phyloP scores from a whole-genome alignment of 2,113 vertebrate species.

The Sakesphorus luctuosus region DNA sequence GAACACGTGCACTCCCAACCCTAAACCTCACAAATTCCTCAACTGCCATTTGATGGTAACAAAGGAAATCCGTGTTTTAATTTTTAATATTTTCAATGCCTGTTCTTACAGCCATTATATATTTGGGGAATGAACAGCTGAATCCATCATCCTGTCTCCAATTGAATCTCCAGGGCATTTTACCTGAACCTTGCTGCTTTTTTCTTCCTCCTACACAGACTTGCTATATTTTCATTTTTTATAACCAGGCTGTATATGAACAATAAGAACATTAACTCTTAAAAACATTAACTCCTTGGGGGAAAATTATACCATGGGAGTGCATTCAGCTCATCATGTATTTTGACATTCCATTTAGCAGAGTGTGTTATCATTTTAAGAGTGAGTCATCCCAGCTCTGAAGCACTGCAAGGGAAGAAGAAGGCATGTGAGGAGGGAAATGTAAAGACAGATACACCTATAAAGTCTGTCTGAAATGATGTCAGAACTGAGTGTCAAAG shows the following conservation, averaged over 20 bases:
- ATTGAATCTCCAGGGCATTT: not conserved
- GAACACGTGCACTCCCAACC: not conserved
- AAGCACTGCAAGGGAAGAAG: conserved; percentile 15
- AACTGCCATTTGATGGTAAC: conserved; percentile 12
- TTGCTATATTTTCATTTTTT: not conserved
- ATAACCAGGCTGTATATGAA: not conserved
- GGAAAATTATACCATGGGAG: not conserved
- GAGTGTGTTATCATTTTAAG: conserved; percentile 11
- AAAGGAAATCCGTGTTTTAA: conserved; percentile 32
- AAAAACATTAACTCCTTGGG: conserved; percentile 35
- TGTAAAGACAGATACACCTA: not conserved
- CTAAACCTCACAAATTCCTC: not conserved
- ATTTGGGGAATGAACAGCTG: not conserved
- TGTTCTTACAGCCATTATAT: not conserved
- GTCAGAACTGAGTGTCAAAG: not conserved
- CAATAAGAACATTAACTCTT: conserved; percentile 2
- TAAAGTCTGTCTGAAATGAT: not conserved
- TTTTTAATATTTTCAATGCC: conserved; percentile 41
- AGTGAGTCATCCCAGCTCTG: not conserved
- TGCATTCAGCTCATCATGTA: not conserved
- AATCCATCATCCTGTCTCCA: conserved; percentile 56
- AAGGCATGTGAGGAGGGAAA: not conserved
- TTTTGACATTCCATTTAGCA: conserved; percentile 45
- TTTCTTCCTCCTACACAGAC: not conserved
- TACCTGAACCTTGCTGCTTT: conserved; percentile 27